phyloP scores from a whole-genome alignment of 1,140 invertebrate genomes.

The Eufriesea mexicana region DNA sequence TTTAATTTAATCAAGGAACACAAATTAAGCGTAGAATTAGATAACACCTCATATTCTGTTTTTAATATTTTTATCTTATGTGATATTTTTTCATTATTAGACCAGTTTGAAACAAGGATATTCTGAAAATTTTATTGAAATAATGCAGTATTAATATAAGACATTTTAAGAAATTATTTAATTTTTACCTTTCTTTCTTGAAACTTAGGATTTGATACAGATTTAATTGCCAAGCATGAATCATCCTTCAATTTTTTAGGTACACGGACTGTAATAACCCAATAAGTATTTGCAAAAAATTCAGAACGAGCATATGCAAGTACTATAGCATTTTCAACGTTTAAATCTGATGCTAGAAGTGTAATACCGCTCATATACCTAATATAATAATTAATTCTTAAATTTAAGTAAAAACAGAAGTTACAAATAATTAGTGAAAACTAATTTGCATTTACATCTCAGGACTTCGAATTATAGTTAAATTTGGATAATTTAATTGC shows the following conservation, averaged over 20 bases:
- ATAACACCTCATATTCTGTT: slow-evolving; percentile 68
- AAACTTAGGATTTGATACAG: slow-evolving; percentile 1
- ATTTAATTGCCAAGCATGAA: slow-evolving; percentile 58
- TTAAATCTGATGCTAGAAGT: slow-evolving; percentile 61
- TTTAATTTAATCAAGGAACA: slow-evolving; percentile 76
- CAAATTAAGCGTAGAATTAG: slow-evolving; percentile 70
- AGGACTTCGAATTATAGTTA: slow-evolving; percentile 68
- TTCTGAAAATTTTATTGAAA: slow-evolving; percentile 64
- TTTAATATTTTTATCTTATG: slow-evolving; percentile 66
- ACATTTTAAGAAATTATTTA: background rate
- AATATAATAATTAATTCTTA: background rate
- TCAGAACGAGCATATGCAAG: slow-evolving; percentile 23
- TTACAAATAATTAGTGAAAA: slow-evolving; percentile 13
- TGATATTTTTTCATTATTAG: slow-evolving; percentile 61
- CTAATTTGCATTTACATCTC: slow-evolving; percentile 72
- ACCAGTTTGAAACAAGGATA: slow-evolving; percentile 64
- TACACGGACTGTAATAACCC: slow-evolving; percentile 69
- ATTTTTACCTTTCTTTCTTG: slow-evolving; percentile 48
- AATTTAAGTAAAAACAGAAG: slow-evolving; percentile 1
- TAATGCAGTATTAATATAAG: background rate
- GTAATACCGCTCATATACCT: slow-evolving; percentile 73
- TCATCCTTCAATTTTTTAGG: slow-evolving; percentile 64
- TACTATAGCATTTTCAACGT: slow-evolving; percentile 37
- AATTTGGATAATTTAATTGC: slow-evolving; percentile 64
- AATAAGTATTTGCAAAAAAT: slow-evolving; percentile 67